Base-by-base conservation (phyloP, 92 coral and sea anemone genomes). In the Actinostola sp. region DNA sequence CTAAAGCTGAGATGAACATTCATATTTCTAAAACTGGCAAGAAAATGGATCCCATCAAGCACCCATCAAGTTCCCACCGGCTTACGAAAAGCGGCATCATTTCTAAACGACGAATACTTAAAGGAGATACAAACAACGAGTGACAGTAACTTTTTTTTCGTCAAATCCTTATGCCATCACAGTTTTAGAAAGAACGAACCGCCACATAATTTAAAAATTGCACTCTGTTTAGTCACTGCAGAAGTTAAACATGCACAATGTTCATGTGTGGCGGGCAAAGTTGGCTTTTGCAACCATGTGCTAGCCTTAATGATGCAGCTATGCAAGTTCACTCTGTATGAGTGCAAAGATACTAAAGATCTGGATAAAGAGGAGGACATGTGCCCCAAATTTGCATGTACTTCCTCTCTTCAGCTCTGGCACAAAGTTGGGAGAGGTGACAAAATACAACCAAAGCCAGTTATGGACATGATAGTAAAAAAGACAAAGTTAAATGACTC, bases 261-360 rank as follows among this genome's bases (percentile, higher is more conserved):
- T 57, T 75, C 87, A 15, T 82, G 86, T 51, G 86, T 72, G 63
- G 79, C 85, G 62, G 85, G 79, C 13, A 28, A 52, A 58, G 67
- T 71, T 8, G 85, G 74, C 32, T 71, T 80, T 43, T 71, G 73
- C 23, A 72, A 81, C 67, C 80, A 81, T 73, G 53, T 64, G 14
- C 31, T 82, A 35, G 82, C 82, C 14, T 56, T 71, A 13, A 25
- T 80, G 79, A 0, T 80, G 25, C 62, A 80, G 33, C 6, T 79
- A 27, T 55, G 84, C 84, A 50, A 50, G 24, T 50, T 50, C 16
- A 4, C 13, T 50, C 5, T 50, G 25, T 10, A 50, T 21, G 57
- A 50, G 13, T 50, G 57, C 16, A 11, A 50, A 20, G 13, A 7
- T 7, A 39, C 45, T 39, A 7, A 14, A n/a, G 45, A 50, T 50